Percentiles rank a stretch among this genome's conserved stretches.
Evolutionary conservation across 2,113 vertebrate species (phyloP).

Genomic region (Plestiodon gilberti): DNA sequence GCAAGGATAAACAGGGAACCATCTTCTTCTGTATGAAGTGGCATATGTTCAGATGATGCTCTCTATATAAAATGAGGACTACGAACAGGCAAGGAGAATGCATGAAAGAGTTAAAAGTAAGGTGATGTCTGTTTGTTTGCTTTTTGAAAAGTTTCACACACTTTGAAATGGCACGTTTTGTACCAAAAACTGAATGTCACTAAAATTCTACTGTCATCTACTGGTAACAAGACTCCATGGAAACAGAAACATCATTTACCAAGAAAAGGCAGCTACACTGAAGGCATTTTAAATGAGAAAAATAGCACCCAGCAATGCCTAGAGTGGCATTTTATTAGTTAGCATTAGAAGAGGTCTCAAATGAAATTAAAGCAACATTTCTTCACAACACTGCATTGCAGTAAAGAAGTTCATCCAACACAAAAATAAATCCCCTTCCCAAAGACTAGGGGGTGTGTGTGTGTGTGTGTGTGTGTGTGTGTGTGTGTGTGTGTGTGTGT

Average conservation of each 20-base stretch:
- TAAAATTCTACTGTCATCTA: not conserved
- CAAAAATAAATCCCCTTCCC: constrained; percentile 15
- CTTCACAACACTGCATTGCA: constrained; percentile 21
- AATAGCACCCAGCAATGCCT: constrained; percentile 11
- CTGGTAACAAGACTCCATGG: constrained; percentile 60
- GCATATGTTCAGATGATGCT: no score
- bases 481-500: no score
- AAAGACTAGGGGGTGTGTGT: no score
- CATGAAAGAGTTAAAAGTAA: not conserved
- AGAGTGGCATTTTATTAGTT: constrained; percentile 34
- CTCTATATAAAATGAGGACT: not conserved
- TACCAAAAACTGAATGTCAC: not conserved
- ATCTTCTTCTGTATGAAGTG: no score
- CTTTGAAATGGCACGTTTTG: not conserved
- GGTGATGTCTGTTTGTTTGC: not conserved
- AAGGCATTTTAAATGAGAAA: constrained; percentile 49
- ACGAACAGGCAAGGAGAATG: not conserved
- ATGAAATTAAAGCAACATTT: constrained; percentile 49
- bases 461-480: no score
- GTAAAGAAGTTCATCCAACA: not conserved
- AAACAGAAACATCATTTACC: constrained; percentile 65
- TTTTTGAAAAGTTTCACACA: not conserved
- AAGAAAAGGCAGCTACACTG: constrained; percentile 34
- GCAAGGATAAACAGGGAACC: constrained; percentile 50
- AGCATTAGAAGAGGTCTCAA: constrained; percentile 50